These are phyloP conservation scores for Drosophila asahinai DNA, from an alignment of 1,140 invertebrate species.

Conservation along the genomic window DNA sequence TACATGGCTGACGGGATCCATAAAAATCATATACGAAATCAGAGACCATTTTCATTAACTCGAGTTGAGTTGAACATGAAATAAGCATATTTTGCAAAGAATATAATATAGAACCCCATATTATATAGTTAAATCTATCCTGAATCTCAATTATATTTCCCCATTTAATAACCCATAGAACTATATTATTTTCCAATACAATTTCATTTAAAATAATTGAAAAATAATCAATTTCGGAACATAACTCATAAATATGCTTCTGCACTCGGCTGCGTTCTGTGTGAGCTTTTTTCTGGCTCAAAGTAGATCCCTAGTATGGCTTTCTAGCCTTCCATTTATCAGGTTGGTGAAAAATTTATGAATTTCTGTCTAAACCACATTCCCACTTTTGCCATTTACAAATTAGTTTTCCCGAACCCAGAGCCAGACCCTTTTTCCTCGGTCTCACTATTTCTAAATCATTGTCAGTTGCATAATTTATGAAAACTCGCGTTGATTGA, in stretches of 20 bases:
- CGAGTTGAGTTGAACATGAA: background rate
- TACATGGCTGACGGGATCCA: background rate
- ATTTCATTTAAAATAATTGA: background rate
- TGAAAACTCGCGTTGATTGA: slow-evolving; percentile 74
- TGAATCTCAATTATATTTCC: too few relatives aligned
- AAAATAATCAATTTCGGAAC: background rate
- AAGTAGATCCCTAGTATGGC: slow-evolving; percentile 7
- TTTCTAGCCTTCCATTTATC: slow-evolving; percentile 33
- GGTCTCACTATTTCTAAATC: slow-evolving; percentile 10
- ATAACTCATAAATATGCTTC: background rate
- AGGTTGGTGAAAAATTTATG: slow-evolving; percentile 37
- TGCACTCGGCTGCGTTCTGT: background rate
- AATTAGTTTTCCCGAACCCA: slow-evolving; percentile 31
- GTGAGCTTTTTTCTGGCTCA: background rate
- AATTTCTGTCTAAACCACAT: slow-evolving; percentile 44
- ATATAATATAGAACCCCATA: too few relatives aligned
- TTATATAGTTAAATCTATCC: too few relatives aligned
- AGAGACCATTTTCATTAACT: too few relatives aligned
- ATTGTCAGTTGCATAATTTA: slow-evolving; percentile 57
- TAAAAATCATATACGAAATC: background rate
- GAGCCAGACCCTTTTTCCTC: background rate
- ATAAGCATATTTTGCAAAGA: too few relatives aligned
- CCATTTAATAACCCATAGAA: too few relatives aligned
- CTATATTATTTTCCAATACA: background rate
- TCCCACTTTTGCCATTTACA: slow-evolving; percentile 38